A percentile compares a stretch with the other conserved stretches of the same genome.
phyloP scores from a whole-genome alignment of 2,888 invertebrate genomes.

The Drosophila paranaensis region DNA sequence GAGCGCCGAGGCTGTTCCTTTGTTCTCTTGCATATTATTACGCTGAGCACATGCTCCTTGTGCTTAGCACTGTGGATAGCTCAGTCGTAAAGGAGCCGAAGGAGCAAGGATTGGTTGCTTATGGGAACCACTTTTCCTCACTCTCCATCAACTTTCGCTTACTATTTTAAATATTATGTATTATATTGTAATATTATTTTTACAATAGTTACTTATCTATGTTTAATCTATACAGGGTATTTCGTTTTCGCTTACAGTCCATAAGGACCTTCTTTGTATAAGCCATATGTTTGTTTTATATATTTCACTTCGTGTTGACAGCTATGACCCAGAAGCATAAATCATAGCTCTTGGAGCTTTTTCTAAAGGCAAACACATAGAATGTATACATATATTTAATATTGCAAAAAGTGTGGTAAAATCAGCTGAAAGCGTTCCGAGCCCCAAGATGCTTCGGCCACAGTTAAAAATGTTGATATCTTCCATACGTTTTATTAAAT shows the following conservation, averaged over 20 bases:
- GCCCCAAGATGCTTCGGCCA: slow-evolving; percentile 26
- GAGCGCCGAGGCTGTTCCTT: background rate
- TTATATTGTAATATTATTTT: too few relatives aligned
- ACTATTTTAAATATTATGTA: background rate
- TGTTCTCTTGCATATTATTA: slow-evolving; percentile 7
- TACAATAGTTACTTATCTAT: too few relatives aligned
- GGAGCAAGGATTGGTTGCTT: background rate
- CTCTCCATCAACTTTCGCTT: too few relatives aligned
- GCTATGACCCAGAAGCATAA: slow-evolving; percentile 83
- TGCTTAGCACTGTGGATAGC: background rate
- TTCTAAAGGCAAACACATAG: slow-evolving; percentile 52
- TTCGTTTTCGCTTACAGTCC: background rate
- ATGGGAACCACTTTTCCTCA: too few relatives aligned
- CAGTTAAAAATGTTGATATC: slow-evolving; percentile 34
- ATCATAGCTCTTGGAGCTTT: slow-evolving; percentile 73
- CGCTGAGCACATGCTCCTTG: slow-evolving; percentile 10
- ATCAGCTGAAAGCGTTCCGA: slow-evolving; percentile 22
- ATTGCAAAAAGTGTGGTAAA: slow-evolving; percentile 46
- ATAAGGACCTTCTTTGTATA: slow-evolving; percentile 1
- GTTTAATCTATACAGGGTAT: slow-evolving; percentile 16
- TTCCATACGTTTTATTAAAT: slow-evolving; percentile 29
- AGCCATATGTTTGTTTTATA: slow-evolving; percentile 71
- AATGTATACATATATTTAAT: background rate
- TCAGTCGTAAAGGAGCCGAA: background rate
- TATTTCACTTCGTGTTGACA: slow-evolving; percentile 76